Base-by-base conservation (phyloP, 2,888 invertebrate species). In the Drosophila gaucha region DNA sequence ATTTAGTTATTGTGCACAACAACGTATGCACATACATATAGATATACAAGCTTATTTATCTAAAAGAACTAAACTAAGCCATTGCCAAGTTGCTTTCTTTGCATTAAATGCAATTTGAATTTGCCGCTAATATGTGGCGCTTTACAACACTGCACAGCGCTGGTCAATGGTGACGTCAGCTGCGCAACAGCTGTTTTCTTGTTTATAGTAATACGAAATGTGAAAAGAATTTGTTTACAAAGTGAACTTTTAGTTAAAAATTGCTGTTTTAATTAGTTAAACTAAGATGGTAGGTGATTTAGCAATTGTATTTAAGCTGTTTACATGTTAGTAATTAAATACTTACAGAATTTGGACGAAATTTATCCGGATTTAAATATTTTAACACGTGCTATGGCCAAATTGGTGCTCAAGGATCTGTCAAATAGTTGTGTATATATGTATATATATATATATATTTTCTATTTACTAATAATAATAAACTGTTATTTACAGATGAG, bases 341-440 rank as follows among this genome's bases (percentile, higher is more conserved):
- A 35, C 10, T 28, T 71, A 1, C 47, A 64, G 51, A 90, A 92
- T 50, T 92, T 93, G 74, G 88, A 91, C 55, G 88, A 89, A 41
- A 65, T 93, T 22, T 93, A 93, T 1, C 92, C 93, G 46, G 88
- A 93, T 72, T 50, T 69, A 1, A 44, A 6, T n/a, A 90, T 90
- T 65, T 79, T 90, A 18, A 92, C 92, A 74, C 92, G 93, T 14
- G 91, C 92, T 2, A 87, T 93, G 67, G 92, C 93, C 1, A 91
- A 92, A 50, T 92, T 93, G 73, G 92, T 94, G 2, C 94, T 93
- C 75, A 90, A 93, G 43, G 93, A 94, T 79, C 84, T 94, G 38
- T 92, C 92, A 39, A 57, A 50, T 16, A 26, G 51, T 54, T 43
- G 20, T 12, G 9, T 30, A 31, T 20, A 22, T 20, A n/a, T 14